phyloP scores from a whole-genome alignment of 2,888 invertebrate genomes.

The Andrena trimmerana region DNA sequence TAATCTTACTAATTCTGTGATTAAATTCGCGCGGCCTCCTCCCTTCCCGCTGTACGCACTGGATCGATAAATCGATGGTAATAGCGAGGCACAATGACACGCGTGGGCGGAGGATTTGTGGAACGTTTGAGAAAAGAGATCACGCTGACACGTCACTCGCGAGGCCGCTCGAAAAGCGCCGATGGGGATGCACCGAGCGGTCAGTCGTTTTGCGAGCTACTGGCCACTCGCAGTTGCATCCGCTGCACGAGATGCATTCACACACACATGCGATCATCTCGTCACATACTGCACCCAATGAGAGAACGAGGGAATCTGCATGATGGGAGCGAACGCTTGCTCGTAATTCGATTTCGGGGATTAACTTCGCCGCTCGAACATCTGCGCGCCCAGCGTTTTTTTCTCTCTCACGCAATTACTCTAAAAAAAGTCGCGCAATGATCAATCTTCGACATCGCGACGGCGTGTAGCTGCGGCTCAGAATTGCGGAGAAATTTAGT shows the following conservation, averaged over 20 bases:
- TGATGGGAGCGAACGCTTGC: slow-evolving; percentile 58
- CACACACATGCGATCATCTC: slow-evolving; percentile 78
- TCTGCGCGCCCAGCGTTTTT: neutral
- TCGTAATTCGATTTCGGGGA: slow-evolving; percentile 58
- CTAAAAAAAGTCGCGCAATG: neutral
- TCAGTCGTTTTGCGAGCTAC: slow-evolving; percentile 81
- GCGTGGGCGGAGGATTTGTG: neutral
- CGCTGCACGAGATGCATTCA: slow-evolving; percentile 83
- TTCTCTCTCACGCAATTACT: neutral
- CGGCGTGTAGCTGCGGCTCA: too few relatives aligned
- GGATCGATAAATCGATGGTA: neutral
- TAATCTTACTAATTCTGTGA: neutral
- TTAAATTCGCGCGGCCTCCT: neutral
- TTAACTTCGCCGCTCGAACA: slow-evolving; percentile 29
- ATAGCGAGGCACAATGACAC: neutral
- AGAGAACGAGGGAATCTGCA: slow-evolving; percentile 64
- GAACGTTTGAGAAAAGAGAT: neutral
- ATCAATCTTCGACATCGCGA: neutral
- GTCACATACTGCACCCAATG: slow-evolving; percentile 64
- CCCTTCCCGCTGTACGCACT: neutral
- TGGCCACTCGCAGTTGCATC: slow-evolving; percentile 84
- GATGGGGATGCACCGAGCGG: slow-evolving; percentile 69
- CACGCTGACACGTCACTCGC: slow-evolving; percentile 31
- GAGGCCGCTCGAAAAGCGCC: slow-evolving; percentile 47
- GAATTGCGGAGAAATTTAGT: neutral